Evolutionary conservation across 2,888 invertebrate species (phyloP).

Genomic region (Desoria tigrina): DNA sequence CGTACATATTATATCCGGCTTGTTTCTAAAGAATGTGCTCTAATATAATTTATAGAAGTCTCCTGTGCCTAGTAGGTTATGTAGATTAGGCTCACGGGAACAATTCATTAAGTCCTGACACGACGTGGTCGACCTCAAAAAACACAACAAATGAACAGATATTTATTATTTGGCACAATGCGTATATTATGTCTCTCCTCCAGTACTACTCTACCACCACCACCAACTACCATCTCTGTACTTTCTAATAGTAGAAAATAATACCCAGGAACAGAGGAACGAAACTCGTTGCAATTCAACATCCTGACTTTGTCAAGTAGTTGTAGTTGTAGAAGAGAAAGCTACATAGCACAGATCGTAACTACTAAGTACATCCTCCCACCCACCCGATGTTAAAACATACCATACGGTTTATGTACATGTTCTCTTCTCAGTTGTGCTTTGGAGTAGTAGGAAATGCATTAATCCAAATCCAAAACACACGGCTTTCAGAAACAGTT

Average conservation of each 20-base stretch:
- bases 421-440: too few relatives aligned
- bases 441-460: too few relatives aligned
- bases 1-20: too few relatives aligned
- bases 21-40: background rate
- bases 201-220: background rate
- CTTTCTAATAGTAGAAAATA: background rate
- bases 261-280: background rate
- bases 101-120: slow-evolving; percentile 16
- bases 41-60: slow-evolving; percentile 10
- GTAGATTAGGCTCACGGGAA: slow-evolving; percentile 22
- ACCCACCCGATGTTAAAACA: too few relatives aligned
- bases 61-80: slow-evolving; percentile 19
- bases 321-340: too few relatives aligned
- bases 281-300: too few relatives aligned
- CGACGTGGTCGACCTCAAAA: slow-evolving; percentile 20
- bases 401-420: too few relatives aligned
- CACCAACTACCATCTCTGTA: background rate
- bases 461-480: too few relatives aligned
- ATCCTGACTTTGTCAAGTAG: too few relatives aligned
- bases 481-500: too few relatives aligned
- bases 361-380: too few relatives aligned
- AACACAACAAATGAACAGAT: slow-evolving; percentile 21
- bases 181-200: slow-evolving; percentile 5
- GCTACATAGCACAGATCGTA: too few relatives aligned
- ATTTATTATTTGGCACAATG: slow-evolving; percentile 20